Conservation (phyloP, 2,113 vertebrate genomes). For the Bostrychus sinensis region DNA sequence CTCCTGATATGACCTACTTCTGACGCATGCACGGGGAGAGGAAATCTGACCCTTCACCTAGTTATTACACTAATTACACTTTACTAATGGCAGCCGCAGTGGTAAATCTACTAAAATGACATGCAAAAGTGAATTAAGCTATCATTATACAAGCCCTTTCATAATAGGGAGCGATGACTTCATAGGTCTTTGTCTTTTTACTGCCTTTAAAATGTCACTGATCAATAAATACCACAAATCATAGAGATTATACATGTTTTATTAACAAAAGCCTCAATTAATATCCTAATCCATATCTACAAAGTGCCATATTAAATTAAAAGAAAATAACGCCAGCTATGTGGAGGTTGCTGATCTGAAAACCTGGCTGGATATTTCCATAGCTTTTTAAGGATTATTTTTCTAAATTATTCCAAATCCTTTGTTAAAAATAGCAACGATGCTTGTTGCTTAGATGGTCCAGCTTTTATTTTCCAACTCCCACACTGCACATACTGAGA, state of each 20-base stretch:
- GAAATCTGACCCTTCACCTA: slow-evolving; percentile 65
- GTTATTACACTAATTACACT: slow-evolving; percentile 75
- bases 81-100: slow-evolving; percentile 36
- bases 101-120: slow-evolving; percentile 56
- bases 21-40: slow-evolving; percentile 32
- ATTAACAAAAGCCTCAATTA: slow-evolving; percentile 50
- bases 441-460: slow-evolving; percentile 10
- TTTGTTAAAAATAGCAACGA: slow-evolving; percentile 50
- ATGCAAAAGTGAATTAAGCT: slow-evolving; percentile 59
- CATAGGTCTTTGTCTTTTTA: slow-evolving; percentile 13
- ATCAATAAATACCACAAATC: slow-evolving; percentile 36
- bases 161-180: slow-evolving; percentile 13
- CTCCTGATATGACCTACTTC: slow-evolving; percentile 65
- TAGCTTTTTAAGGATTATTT: slow-evolving; percentile 22
- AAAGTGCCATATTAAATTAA: slow-evolving; percentile 28
- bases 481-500: slow-evolving; percentile 12
- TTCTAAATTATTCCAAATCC: slow-evolving; percentile 32
- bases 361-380: slow-evolving; percentile 6
- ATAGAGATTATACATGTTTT: slow-evolving; percentile 38
- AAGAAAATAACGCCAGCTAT: slow-evolving; percentile 23
- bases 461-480: background rate
- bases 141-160: slow-evolving; percentile 28
- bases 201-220: slow-evolving; percentile 6
- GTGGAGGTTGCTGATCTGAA: slow-evolving; percentile 24
- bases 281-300: slow-evolving; percentile 29